Base-by-base conservation (phyloP, 2,113 vertebrate genomes). In the Albula glossodonta region DNA sequence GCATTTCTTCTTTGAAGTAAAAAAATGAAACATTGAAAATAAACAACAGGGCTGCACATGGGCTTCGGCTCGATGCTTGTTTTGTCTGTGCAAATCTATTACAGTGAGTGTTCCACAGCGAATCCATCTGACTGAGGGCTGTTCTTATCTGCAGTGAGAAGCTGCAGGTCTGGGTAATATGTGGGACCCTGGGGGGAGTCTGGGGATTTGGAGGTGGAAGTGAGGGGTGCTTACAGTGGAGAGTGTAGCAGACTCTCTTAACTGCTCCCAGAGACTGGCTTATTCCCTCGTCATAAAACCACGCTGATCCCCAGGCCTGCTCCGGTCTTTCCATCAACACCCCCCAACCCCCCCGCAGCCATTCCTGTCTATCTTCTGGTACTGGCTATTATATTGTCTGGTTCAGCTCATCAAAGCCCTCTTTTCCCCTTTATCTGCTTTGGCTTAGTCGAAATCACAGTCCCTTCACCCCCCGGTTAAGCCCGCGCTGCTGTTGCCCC, bases 171-270 rank as follows among this genome's bases (percentile, higher is more conserved):
- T 90, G 84, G 91, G 85, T 89, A 85, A 90, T 66, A 86, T 86
- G 87, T 86, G 56, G 85, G 57, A 87, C 87, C 86, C 85, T 49
- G 78, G 86, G 48, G 66, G 78, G 86, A 49, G 66, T 70, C 78
- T 57, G 63, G 85, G 87, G 80, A 84, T 90, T 85, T 78, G 11
- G 56, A 56, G 77, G 87, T 91, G 81, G 90, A 91, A 85, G 91
- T 91, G 90, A 89, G 89, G 85, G 79, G 84, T 89, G 66, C 19
- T 66, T 74, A 87, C 86, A 87, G 51, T 83, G 63, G 83, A 81
- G 86, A 84, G 87, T 84, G 88, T 88, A 89, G 31, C 89, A 88
- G 90, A 92, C 90, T 91, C 87, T 91, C 92, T 93, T 91, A 90
- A 92, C 88, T 83, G 77, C 91, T 88, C 83, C 88, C 85, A 86